Evolutionary conservation across 2,888 invertebrate species (phyloP), one percentile per base, ranked within the genome.

Genomic region (Nemapogon koenigi): DNA sequence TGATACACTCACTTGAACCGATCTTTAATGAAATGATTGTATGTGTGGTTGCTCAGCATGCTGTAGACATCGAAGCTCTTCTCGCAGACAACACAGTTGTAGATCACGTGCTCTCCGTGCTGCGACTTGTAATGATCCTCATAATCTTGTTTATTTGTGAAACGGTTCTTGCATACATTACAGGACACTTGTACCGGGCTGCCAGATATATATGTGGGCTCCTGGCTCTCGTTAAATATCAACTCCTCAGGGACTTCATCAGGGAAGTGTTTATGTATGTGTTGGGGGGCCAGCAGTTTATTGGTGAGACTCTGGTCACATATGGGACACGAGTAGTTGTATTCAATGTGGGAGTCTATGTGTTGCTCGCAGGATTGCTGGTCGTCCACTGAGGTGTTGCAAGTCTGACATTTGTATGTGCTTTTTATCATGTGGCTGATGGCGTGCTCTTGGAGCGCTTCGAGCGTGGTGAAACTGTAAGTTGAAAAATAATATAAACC

Each of bases 1-100:
- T 8, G 14, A 35, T 42, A 46, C 45, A 61, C 72, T 71, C 41
- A 78, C 75, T 61, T 58, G 45, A 60, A 75, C 55, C 55, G 62
- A 39, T 59, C 58, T 52, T 59, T 71, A 38, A 57, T 43, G 31
- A 57, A 69, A 50, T 85, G 84, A 39, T 80, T 58, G 49, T 83
- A 81, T 56, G 82, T 82, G 51, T 85, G 84, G 29, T 75, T 62
- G 11, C 76, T 64, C 48, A 83, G 83, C 18, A 69, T 57, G 1
- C 67, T 58, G 53, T 83, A 84, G 46, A 81, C 81, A 14, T 76
- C 71, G 49, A 70, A 78, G 39, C 73, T 65, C 47, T 82, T 82
- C 40, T 72, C 69, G 50, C 84, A 85, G 46, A 81, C 75, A 33
- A 80, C 79, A 52, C 84, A 84, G 2, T 80, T 71, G 55, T 83